Base-by-base conservation (phyloP, 2,797 vertebrate species). In the Halcyon leucocephala region DNA sequence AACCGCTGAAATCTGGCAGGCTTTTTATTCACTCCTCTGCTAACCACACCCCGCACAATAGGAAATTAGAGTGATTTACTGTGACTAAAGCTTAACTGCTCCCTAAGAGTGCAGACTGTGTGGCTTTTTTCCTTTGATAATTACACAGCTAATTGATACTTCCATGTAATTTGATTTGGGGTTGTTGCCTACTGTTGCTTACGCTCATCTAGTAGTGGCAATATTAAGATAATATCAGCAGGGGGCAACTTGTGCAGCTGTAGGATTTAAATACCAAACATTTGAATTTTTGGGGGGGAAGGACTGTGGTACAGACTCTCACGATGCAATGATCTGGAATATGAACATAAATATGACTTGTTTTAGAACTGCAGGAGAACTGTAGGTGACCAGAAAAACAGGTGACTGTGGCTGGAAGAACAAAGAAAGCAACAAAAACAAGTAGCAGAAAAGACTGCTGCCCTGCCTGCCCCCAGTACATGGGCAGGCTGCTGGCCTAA, bases 221-320 rank as follows among this genome's bases (percentile, higher is more conserved):
- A 95, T 86, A 64, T 91, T 84, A 65, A 91, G 79, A 83, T 90
- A 61, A 8, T 25, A 94, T 81, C 94, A 96, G 93, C 82, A 93
- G 94, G 94, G 82, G 93, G 61, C 93, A 96, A 74, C 65, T 94
- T 84, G 66, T 46, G 72, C 94, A 96, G 92, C 93, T 93, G 73
- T 74, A 83, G 57, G 31, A 80, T 44, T 92, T 84, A 84, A 95
- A 91, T 87, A 26, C 57, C 95, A 95, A 83, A 80, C 22, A 25
- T 88, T 84, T 39, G 66, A 62, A 73, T 11, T 12, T 65, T 54
- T 54, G 49, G 51, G 15, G 49, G 48, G 24, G 58, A 44, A 83
- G 70, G 48, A n/a, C 44, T 72, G 48, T 35, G 62, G 54, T 52
- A 80, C 65, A 52, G 82, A 37, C 73, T 76, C 37, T 39, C 26